Conservation (phyloP, 2,888 invertebrate genomes). For the Brassicogethes aeneus region DNA sequence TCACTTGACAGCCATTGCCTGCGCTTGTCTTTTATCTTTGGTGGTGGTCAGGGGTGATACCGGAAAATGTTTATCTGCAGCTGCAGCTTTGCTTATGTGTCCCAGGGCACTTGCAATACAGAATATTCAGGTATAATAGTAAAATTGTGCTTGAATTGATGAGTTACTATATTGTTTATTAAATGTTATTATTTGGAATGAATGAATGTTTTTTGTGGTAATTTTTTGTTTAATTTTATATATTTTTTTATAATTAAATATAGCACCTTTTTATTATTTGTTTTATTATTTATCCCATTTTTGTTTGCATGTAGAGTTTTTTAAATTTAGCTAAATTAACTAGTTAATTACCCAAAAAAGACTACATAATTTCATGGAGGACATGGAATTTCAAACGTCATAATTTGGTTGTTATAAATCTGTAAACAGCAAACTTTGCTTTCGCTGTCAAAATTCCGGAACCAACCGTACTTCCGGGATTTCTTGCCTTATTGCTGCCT, state of each 20-base stretch:
- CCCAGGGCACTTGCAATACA: constrained; percentile 67
- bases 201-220: not conserved
- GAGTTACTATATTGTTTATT: not conserved
- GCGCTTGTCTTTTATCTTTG: constrained; percentile 84
- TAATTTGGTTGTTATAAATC: too few species aligned
- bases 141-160: not conserved
- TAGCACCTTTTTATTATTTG: not conserved
- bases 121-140: constrained; percentile 58
- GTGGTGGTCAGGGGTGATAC: constrained; percentile 91
- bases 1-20: constrained; percentile 77
- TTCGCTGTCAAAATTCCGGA: too few species aligned
- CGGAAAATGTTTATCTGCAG: constrained; percentile 78
- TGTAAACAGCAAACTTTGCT: too few species aligned
- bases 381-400: too few species aligned
- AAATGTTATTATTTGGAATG: not conserved
- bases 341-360: too few species aligned
- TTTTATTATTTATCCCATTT: not conserved
- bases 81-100: constrained; percentile 82
- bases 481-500: too few species aligned
- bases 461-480: too few species aligned
- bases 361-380: too few species aligned
- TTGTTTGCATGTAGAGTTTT: not conserved
- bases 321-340: too few species aligned
- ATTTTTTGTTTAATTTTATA: not conserved
- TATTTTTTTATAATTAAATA: not conserved